Base-by-base conservation (phyloP, 2,797 vertebrate species). In the Chiroxiphia lanceolata region DNA sequence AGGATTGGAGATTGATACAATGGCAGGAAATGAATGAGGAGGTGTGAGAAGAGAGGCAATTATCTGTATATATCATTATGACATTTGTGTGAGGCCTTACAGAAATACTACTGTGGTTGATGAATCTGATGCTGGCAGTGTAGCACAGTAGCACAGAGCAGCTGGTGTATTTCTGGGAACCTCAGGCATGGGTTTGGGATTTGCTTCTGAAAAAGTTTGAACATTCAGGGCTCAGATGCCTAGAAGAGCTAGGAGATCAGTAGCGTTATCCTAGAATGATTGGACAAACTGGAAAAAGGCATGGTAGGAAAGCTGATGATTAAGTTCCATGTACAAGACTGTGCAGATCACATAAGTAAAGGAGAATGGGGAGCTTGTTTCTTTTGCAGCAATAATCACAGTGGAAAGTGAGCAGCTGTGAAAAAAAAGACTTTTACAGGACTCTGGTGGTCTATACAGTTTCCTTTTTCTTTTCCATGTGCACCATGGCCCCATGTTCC, bases 21-120 rank as follows among this genome's bases (percentile, higher is more conserved):
- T 93, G 45, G 53, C 54, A 92, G 92, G 93, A 96, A 97, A 57
- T 67, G 20, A 69, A 51, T 50, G 56, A 56, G 50, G 61, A 93
- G 65, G 54, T 89, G 71, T 87, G 88, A 92, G 70, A 81, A 84
- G 67, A 93, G 77, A 70, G 56, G 34, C 33, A 47, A 2, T 64
- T 87, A 36, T 76, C 70, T 64, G 8, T 74, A 21, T 20, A 60
- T 17, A 36, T 91, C 64, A 15, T 69, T 38, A 6, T 40, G 57
- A 33, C 47, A 40, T 87, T 79, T 22, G 11, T 22, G 12, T 0
- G 5, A 84, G 88, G n/a, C 36, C 40, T 45, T 77, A 23, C 40
- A 85, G 84, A 87, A 92, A 26, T 61, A 19, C 33, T 54, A 0
- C 27, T 61, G 50, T 68, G 38, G 13, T 34, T 89, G 50, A 53